Conservation (phyloP, 2,797 vertebrate genomes). For the Ctenopoma multispine region DNA sequence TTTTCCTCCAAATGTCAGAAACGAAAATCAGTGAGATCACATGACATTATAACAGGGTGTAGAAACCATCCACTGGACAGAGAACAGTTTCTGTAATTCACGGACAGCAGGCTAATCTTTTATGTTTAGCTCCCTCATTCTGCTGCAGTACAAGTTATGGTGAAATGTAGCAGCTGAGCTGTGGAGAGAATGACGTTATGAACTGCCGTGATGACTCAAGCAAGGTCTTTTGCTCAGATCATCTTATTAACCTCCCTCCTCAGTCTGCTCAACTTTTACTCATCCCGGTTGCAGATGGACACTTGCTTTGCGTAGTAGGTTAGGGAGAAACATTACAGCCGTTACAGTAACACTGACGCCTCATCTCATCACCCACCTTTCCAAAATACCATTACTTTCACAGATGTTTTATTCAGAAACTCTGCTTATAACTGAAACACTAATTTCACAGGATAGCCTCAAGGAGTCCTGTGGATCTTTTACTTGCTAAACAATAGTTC, state of each 20-base stretch:
- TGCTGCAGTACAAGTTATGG: background rate
- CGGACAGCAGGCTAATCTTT: background rate
- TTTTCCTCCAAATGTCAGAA: no score
- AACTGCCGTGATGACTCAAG: constrained; percentile 22
- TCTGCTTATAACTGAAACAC: constrained; percentile 9
- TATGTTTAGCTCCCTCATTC: constrained; percentile 3
- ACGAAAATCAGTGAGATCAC: no score
- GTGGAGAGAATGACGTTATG: constrained; percentile 18
- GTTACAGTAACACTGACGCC: constrained; percentile 5
- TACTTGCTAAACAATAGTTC: background rate
- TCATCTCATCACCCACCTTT: constrained; percentile 1
- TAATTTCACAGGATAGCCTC: constrained; percentile 13
- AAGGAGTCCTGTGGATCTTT: constrained; percentile 6
- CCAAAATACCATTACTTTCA: constrained; percentile 1
- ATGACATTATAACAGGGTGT: background rate
- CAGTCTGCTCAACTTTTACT: constrained; percentile 7
- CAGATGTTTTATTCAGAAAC: constrained; percentile 17
- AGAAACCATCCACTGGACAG: constrained; percentile 4
- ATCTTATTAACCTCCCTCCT: constrained; percentile 21
- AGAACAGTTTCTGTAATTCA: constrained; percentile 2
- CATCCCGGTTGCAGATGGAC: background rate
- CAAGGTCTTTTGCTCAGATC: constrained; percentile 12
- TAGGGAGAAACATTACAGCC: constrained; percentile 5
- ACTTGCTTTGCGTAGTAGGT: background rate
- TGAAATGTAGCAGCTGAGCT: constrained; percentile 15